Evolutionary conservation across 2,113 vertebrate genomes (phyloP), one percentile per base, ranked within the genome.

Genomic region (Camelus dromedarius): DNA sequence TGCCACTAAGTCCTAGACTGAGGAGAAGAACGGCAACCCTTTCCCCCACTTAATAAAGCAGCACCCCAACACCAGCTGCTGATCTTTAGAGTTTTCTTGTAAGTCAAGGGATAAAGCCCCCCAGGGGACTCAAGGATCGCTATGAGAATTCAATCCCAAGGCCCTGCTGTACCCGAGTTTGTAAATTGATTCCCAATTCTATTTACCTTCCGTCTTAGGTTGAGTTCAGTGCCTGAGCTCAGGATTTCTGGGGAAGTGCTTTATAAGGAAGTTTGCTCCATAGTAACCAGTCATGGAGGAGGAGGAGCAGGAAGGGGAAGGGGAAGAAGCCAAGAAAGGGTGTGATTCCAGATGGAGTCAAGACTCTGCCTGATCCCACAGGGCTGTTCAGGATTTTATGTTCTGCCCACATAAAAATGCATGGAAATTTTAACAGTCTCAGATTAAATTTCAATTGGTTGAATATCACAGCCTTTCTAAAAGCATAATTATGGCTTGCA

Each of bases 401-500:
- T 2, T 38, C 16, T 76, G 19, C 82, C 24, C 18, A 80, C 54
- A 24, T 50, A 70, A 84, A 83, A 96, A 76, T 58, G 6, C n/a
- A 46, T 58, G 30, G 35, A 95, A 92, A 69, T 62, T 70, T 89
- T 8, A 89, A 81, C 5, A 85, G 3, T 10, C 2, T 48, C 48
- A 86, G 13, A 14, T 69, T 76, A 76, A 76, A 46, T 24, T 85
- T 82, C 84, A 19, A 81, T 30, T 83, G 42, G 6, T 32, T 80
- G 38, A 70, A 52, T 35, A 86, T 26, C 18, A 52, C 1, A 72
- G 15, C 5, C 28, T 73, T 84, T 92, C 48, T 18, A 60, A 93
- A 82, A 85, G 8, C 3, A 42, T 38, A 86, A 35, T 42, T 83
- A 75, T 93, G 30, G 91, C 85, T 97, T 58, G 19, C 69, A 64